A percentile compares a stretch with the other conserved stretches of the same genome.
Conservation (phyloP, 2,113 vertebrate species). For the Oxyura jamaicensis region DNA sequence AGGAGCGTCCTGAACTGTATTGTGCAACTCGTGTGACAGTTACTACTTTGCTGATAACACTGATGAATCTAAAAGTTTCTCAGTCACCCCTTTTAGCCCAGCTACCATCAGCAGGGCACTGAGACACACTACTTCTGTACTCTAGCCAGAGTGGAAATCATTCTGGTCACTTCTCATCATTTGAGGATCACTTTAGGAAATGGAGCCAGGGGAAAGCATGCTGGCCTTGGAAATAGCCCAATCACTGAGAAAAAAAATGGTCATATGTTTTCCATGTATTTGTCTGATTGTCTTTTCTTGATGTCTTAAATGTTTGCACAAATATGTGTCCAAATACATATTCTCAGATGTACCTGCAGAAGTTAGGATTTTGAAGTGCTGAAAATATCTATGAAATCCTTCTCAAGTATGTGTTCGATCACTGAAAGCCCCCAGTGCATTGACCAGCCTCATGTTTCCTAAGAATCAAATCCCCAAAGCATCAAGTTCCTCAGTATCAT, state of each 20-base stretch:
- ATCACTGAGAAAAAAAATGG: neutral
- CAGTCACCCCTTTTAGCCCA: neutral
- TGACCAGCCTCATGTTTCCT: neutral
- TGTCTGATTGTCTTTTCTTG: neutral
- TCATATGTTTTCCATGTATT: neutral
- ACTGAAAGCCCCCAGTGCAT: neutral
- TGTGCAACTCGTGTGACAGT: neutral
- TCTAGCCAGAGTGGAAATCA: neutral
- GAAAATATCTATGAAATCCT: neutral
- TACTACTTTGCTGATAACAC: neutral
- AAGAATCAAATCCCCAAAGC: neutral
- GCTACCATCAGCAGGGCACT: neutral
- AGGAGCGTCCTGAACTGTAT: neutral
- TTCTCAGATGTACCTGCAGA: neutral
- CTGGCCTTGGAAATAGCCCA: neutral
- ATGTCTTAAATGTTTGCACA: neutral
- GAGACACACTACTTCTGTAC: neutral
- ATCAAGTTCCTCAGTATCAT: neutral
- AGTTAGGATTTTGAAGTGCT: neutral
- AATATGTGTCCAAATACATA: neutral
- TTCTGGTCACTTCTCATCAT: neutral
- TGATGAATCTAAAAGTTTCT: neutral
- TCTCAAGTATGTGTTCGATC: neutral
- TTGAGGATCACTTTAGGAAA: neutral
- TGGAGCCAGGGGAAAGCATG: rapidly evolving